Percentiles rank a stretch among this genome's conserved stretches.
These are phyloP conservation scores for Theodoxus fluviatilis DNA, from an alignment of 2,888 invertebrate species.

Conservation along the genomic window DNA sequence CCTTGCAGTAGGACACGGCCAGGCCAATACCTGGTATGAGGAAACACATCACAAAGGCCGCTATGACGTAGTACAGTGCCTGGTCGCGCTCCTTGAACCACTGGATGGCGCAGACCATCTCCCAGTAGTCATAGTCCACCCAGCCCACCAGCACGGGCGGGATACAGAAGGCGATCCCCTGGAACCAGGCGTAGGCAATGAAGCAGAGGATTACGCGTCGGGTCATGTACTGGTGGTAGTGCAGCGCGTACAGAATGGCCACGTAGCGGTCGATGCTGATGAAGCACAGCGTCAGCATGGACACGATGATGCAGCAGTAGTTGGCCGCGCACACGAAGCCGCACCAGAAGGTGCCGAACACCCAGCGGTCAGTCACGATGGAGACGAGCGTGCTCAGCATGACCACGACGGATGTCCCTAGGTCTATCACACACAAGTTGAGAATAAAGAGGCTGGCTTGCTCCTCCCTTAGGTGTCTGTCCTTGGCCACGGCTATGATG, in stretches of 20 bases:
- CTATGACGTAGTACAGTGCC: constrained; percentile 53
- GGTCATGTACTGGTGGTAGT: constrained; percentile 47
- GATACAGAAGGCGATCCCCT: constrained; percentile 53
- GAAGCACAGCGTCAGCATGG: constrained; percentile 61
- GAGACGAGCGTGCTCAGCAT: constrained; percentile 50
- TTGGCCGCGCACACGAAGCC: constrained; percentile 55
- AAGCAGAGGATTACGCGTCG: constrained; percentile 28
- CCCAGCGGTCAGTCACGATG: constrained; percentile 41
- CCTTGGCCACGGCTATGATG: constrained; percentile 44
- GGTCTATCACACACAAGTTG: constrained; percentile 56
- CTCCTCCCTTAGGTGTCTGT: constrained; percentile 42
- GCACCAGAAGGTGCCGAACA: constrained; percentile 40
- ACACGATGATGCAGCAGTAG: constrained; percentile 63
- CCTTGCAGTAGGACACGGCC: constrained; percentile 46
- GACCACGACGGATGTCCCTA: constrained; percentile 46
- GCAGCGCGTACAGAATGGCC: constrained; percentile 54
- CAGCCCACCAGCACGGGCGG: constrained; percentile 49
- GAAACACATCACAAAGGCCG: constrained; percentile 57
- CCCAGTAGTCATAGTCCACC: constrained; percentile 64
- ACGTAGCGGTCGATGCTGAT: constrained; percentile 61
- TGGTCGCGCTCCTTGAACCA: constrained; percentile 48
- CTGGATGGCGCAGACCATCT: constrained; percentile 60
- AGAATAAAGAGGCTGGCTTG: constrained; percentile 54
- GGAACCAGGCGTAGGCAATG: constrained; percentile 55
- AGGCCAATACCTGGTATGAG: constrained; percentile 51